Evolutionary conservation across 1,140 invertebrate genomes (phyloP), one percentile per base, ranked within the genome.

Genomic region (Aphelenchoides fujianensis): DNA sequence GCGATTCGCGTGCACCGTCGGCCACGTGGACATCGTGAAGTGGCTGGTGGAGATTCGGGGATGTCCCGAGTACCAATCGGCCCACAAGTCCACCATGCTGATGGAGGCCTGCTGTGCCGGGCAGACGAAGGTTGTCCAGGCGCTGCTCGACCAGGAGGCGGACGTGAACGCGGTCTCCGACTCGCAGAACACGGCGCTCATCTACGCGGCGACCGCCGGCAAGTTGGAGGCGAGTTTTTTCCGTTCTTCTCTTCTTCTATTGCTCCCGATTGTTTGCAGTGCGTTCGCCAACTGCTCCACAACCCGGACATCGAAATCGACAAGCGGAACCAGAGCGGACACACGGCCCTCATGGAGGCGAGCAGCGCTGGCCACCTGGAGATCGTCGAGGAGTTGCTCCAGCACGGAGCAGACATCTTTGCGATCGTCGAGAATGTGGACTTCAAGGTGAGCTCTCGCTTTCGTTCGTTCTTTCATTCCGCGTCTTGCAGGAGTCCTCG

Each of bases 81-180:
- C 30, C 12, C 32, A 48, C 1, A 59, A 70, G 19, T 97, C 97
- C 85, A 98, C 95, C 57, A 92, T 95, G 54, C 88, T 98, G 37
- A 98, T 98, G 92, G 97, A 97, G 87, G 95, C 94, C 52, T 97
- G 94, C 85, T 94, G 94, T 75, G 92, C 92, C 82, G 95, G 95
- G 2, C 93, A 97, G 87, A 91, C 91, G 80, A 91, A 94, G 74
- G 93, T 95, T 72, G 95, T 97, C 27, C 80, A 85, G 76, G 90
- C 91, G 63, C 86, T 98, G 57, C 88, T 98, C 32, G 91, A 94
- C 79, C 89, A 90, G 81, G 92, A 92, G 68, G 94, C 94, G 69
- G 93, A 96, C 86, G 93, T 97, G 7, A 96, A 98, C 87, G 94
- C 95, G 86, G 93, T 97, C 85, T 98, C 97, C 87, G 95, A 97